These are phyloP conservation scores for Perodicticus potto DNA, from an alignment of 2,797 vertebrate species.

Conservation along the genomic window DNA sequence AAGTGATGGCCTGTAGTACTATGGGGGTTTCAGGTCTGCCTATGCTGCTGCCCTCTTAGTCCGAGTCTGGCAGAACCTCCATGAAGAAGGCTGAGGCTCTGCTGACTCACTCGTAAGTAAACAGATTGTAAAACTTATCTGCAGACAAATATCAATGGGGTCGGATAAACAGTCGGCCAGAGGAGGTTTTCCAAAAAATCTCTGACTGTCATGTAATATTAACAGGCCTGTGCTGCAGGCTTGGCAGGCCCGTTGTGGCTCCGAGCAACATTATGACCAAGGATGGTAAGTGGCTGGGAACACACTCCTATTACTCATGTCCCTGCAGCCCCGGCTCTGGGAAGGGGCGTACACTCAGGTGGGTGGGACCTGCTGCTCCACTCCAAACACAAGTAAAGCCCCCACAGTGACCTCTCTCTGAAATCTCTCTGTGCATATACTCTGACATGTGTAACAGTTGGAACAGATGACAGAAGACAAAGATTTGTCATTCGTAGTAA, in stretches of 20 bases:
- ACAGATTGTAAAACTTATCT: conserved; percentile 76
- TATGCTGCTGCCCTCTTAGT: conserved; percentile 29
- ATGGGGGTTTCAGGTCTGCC: not conserved
- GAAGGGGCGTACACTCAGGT: conserved; percentile 45
- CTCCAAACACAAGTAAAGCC: not conserved
- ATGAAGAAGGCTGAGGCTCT: conserved; percentile 11
- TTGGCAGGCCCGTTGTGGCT: conserved; percentile 75
- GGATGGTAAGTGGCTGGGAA: conserved; percentile 88
- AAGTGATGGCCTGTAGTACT: not conserved
- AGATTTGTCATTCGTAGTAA: not conserved
- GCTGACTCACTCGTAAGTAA: conserved; percentile 76
- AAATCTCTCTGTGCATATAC: not conserved
- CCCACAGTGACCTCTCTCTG: not conserved
- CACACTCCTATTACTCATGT: conserved; percentile 72
- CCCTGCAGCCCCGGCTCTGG: not conserved
- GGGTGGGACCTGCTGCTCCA: conserved; percentile 58
- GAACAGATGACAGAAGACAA: not conserved
- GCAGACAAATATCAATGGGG: conserved; percentile 77
- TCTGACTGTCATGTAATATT: conserved; percentile 73
- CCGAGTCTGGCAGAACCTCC: conserved; percentile 62
- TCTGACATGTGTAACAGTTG: not conserved
- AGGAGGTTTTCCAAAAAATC: conserved; percentile 78
- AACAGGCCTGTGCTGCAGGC: conserved; percentile 77
- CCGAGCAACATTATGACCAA: conserved; percentile 85
- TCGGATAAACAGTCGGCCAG: conserved; percentile 74